phyloP scores from a whole-genome alignment of 2,113 vertebrate species.

The Eupsittula cactorum region DNA sequence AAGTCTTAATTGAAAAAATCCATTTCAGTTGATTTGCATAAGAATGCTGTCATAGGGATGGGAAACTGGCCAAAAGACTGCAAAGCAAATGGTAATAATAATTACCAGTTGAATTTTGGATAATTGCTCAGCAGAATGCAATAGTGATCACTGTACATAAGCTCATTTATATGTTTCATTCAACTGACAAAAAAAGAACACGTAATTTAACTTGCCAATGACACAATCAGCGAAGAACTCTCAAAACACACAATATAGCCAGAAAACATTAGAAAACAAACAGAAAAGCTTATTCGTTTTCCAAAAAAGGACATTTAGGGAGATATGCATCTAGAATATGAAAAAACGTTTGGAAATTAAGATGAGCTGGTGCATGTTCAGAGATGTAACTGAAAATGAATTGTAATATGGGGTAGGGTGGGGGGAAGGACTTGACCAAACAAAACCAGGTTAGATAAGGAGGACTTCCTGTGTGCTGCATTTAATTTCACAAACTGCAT shows the following conservation, averaged over 20 bases:
- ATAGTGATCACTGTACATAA: background rate
- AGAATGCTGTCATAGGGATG: background rate
- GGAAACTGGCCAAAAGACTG: constrained; percentile 26
- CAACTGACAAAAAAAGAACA: background rate
- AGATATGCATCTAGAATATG: background rate
- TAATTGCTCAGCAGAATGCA: constrained; percentile 32
- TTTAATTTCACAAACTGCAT: background rate
- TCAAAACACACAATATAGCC: background rate
- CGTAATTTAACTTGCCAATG: background rate
- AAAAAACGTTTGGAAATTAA: background rate
- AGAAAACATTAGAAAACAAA: background rate
- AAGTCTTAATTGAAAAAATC: constrained; percentile 41
- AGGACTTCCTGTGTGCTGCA: background rate
- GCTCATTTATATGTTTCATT: background rate
- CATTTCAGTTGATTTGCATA: constrained; percentile 19
- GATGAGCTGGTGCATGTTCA: background rate
- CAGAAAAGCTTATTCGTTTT: background rate
- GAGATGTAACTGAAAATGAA: background rate
- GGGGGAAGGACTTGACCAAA: background rate
- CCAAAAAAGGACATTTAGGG: background rate
- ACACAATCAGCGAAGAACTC: background rate
- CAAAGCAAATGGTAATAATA: constrained; percentile 41
- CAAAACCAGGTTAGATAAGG: background rate
- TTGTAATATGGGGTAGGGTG: background rate
- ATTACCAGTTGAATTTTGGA: constrained; percentile 26